Percentiles rank a stretch among this genome's conserved stretches.
These are phyloP conservation scores for Elephantulus edwardii DNA, from an alignment of 2,113 vertebrate species.

Conservation along the genomic window DNA sequence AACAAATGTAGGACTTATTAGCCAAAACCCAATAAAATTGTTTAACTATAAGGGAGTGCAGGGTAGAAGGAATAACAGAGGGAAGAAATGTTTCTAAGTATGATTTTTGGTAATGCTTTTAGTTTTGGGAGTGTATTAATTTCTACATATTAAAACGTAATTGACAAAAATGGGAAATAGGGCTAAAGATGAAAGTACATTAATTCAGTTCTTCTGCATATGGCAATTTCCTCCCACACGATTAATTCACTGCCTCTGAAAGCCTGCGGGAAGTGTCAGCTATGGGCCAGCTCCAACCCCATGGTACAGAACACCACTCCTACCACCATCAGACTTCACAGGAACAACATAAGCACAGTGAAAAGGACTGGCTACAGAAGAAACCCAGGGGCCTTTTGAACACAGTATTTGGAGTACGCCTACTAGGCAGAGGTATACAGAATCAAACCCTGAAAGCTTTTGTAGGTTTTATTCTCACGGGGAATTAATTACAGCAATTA, in stretches of 20 bases:
- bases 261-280: too few relatives aligned
- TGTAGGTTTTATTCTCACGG: not conserved
- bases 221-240: too few relatives aligned
- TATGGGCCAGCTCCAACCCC: too few relatives aligned
- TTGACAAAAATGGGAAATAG: not conserved
- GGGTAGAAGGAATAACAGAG: not conserved
- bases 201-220: too few relatives aligned
- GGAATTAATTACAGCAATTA: not conserved
- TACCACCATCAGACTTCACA: too few relatives aligned
- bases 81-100: not conserved
- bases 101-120: not conserved
- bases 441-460: not conserved
- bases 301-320: too few relatives aligned
- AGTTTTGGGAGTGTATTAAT: not conserved
- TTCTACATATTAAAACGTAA: slow-evolving; percentile 11
- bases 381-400: not conserved
- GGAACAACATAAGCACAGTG: not conserved
- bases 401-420: not conserved
- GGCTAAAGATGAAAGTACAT: too few relatives aligned
- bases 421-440: not conserved
- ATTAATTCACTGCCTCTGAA: too few relatives aligned
- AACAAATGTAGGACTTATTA: slow-evolving; percentile 34
- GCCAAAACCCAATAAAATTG: slow-evolving; percentile 33
- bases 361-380: not conserved
- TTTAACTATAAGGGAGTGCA: not conserved